Evolutionary conservation across 2,888 invertebrate species (phyloP), one percentile per base, ranked within the genome.

Genomic region (Atherix ibis): DNA sequence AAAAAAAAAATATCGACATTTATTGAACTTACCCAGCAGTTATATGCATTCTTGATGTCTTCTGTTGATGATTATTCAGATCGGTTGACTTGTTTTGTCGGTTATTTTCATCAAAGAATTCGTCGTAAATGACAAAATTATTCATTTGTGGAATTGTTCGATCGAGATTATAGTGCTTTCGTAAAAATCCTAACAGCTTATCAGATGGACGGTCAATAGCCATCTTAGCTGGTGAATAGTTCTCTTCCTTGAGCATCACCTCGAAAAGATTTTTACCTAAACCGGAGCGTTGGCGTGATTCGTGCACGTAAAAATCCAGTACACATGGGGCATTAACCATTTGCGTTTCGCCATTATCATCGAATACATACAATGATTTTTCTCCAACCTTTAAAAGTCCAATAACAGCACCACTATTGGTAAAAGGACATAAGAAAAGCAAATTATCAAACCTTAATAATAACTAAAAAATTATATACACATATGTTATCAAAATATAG

Each of bases 151-250:
- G 78, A 43, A 88, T 72, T 13, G 75, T 73, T 16, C 66, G 54
- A 3, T 47, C 47, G 17, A 68, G 40, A 13, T 70, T 68, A 57
- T 89, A 95, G 57, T 92, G 82, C 54, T 85, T 87, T 26, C 66
- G 65, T 14, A 97, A 63, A 59, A 97, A 97, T 19, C 71, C 72
- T 44, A 85, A 65, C 50, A 94, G 78, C 56, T 91, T 91, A 31
- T 77, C 71, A 1, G 94, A 94, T 0, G 95, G 97, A 26, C 87
- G 73, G 59, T 97, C 95, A 41, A 95, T 80, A 1, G 97, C 92
- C 48, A 94, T 62, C 52, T 82, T 75, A 3, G 72, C 63, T 1
- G 83, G 76, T 31, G 62, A 58, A 28, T 75, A 64, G 34, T 73
- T 65, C 58, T 78, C 74, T 43, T 76, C 76, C 73, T 80, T 58